Conservation (phyloP, 2,888 invertebrate species). For the Nomada ruficornis region DNA sequence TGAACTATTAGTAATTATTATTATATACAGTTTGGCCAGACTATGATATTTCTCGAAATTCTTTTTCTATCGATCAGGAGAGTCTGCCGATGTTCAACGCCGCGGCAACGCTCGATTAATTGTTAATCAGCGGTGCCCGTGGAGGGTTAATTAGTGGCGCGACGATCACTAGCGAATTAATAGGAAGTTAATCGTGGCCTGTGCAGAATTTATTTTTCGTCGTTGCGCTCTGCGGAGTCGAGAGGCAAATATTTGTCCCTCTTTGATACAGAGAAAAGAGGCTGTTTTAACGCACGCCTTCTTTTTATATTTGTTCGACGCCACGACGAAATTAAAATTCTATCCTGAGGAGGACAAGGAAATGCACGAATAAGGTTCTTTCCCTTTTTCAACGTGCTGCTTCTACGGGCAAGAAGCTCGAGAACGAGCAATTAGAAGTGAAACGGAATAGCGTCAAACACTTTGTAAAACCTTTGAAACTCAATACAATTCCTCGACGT, state of each 20-base stretch:
- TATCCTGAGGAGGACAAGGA: neutral
- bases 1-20: neutral
- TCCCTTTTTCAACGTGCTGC: no score
- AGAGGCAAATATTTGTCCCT: conserved; percentile 61
- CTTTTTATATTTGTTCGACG: conserved; percentile 41
- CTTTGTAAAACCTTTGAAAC: neutral
- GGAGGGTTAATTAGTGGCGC: conserved; percentile 13
- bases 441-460: neutral
- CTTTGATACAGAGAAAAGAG: conserved; percentile 46
- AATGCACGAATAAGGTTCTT: no score
- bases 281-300: conserved; percentile 41
- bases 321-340: conserved; percentile 42
- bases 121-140: neutral
- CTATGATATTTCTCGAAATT: neutral
- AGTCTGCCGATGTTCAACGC: neutral
- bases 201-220: neutral
- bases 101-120: conserved; percentile 2
- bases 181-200: conserved; percentile 27
- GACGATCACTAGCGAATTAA: conserved; percentile 5
- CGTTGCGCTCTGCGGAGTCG: conserved; percentile 20
- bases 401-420: neutral
- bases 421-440: conserved; percentile 26
- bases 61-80: neutral
- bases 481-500: neutral
- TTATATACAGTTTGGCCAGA: no score